Evolutionary conservation across 2,888 invertebrate genomes (phyloP), one percentile per base, ranked within the genome.

Genomic region (Dryobota labecula): DNA sequence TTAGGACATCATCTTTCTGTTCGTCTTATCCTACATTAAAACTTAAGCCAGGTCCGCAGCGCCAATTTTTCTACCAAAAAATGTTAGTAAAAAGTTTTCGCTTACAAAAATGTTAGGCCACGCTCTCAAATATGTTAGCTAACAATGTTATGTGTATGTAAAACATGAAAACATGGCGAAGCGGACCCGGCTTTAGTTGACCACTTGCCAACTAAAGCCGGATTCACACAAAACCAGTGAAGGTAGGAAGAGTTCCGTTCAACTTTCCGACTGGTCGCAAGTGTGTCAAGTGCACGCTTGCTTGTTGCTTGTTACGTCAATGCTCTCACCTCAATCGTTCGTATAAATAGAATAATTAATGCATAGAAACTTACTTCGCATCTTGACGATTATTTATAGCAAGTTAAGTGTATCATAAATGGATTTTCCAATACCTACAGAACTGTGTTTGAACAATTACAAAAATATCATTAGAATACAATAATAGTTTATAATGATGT

Each of bases 281-380:
- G 85, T 94, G 75, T 94, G 95, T 94, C 95, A 95, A 95, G 95
- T 94, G 92, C 92, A 92, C 78, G 74, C 78, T 65, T 70, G 73
- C 73, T 78, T 74, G 68, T 30, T 36, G 33, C 51, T 30, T 30
- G 73, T 92, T 92, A 93, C 92, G 89, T 93, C 92, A 92, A 72
- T 81, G 86, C 89, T 87, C 89, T 89, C 89, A 88, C 88, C 86
- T 88, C 88, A 87, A 87, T 82, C 54, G 30, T 74, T 76, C 78
- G 86, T 87, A 87, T 86, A 89, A 89, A 89, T 90, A 89, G 83
- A 87, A 82, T 82, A 88, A 89, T 88, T 87, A 87, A 91, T 90
- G 86, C 86, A 87, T 83, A 88, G 83, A 86, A 80, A 86, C 82
- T 85, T 83, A 78, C 61, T 62, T 68, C 73, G 73, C 70, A 73